Evolutionary conservation across 2,113 vertebrate genomes (phyloP), one percentile per base, ranked within the genome.

Genomic region (Erythrocebus patas): DNA sequence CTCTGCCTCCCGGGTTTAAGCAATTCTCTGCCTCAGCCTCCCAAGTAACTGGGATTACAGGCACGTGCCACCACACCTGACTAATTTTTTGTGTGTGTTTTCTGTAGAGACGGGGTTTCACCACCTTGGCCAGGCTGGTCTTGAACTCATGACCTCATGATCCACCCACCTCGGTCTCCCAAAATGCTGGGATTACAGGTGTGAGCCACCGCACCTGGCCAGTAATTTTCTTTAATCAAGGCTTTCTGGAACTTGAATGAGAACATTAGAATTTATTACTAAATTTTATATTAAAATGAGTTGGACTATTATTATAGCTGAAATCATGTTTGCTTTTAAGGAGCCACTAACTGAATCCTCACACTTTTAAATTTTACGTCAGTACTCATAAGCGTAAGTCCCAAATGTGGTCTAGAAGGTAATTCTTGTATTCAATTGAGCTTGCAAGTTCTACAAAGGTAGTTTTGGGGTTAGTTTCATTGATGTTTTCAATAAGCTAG

Each of bases 271-370:
- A 87, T 83, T 48, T 83, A 93, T n/a, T 90, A 87, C 35, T 25
- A 82, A 45, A 40, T 61, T 89, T 64, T 95, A 76, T 76, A 81
- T 81, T 88, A 92, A 96, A 89, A 38, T 85, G 85, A 16, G 8
- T 14, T 86, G 50, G 32, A 7, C 7, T 91, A 80, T 76, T 57
- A 73, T 32, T 83, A 32, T 10, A 88, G 38, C 5, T 70, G 2
- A 85, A 10, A 80, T n/a, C 8, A 86, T 32, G 40, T 79, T 80
- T 10, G 2, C 6, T 12, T 93, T 73, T 61, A 93, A 48, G 3
- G 22, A 89, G 0, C 17, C 38, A 75, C 88, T 93, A 75, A 84
- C 91, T 66, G 73, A 68, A 95, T 91, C 11, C 17, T 0, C 27
- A 40, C 2, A 50, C 25, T 50, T 95, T 55, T 70, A 43, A 8